phyloP scores from a whole-genome alignment of 2,797 vertebrate genomes.

The Oreortyx pictus region DNA sequence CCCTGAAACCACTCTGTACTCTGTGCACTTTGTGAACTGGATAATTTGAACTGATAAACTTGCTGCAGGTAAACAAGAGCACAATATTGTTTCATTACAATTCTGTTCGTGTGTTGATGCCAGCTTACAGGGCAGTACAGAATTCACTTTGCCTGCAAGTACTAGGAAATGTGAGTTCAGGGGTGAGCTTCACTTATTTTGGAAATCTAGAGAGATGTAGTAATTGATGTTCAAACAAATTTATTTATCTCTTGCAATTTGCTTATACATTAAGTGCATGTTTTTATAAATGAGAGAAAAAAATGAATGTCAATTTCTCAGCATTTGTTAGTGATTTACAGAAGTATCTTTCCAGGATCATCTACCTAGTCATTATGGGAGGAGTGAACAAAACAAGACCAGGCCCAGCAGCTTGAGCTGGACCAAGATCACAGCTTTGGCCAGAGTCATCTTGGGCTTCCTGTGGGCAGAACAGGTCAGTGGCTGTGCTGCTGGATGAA shows the following conservation, averaged over 20 bases:
- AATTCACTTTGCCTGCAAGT: background rate
- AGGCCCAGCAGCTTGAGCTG: background rate
- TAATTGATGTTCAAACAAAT: background rate
- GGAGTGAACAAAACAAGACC: rapidly evolving
- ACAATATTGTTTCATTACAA: background rate
- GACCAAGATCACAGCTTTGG: background rate
- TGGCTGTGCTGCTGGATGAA: background rate
- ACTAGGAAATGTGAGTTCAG: background rate
- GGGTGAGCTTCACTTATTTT: background rate
- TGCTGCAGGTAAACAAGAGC: background rate
- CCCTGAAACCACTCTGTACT: rapidly evolving
- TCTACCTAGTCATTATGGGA: background rate
- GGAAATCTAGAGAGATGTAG: background rate
- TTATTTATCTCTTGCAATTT: background rate
- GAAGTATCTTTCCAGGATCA: background rate
- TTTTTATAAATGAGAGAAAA: background rate
- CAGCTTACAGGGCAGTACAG: background rate
- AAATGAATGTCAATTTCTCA: background rate
- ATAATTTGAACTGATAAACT: background rate
- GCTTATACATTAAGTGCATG: background rate
- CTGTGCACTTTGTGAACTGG: too few relatives aligned
- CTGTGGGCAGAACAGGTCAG: rapidly evolving
- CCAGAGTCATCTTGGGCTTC: rapidly evolving
- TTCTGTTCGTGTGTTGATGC: background rate
- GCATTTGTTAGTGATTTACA: background rate